Evolutionary conservation across 1,140 invertebrate species (phyloP), one percentile per base, ranked within the genome.

Genomic region (Melitaea cinxia): DNA sequence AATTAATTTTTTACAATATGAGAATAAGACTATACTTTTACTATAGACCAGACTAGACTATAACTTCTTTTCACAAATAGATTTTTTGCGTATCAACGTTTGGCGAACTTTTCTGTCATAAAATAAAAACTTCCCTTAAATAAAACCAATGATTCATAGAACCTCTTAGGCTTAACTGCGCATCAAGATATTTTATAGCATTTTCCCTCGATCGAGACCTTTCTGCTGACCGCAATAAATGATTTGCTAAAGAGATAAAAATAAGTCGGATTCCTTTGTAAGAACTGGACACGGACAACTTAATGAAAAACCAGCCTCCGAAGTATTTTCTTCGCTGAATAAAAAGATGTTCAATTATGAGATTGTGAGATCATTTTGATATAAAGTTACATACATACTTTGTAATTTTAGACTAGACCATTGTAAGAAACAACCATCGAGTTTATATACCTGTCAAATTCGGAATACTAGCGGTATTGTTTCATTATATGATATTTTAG

Each of bases 191-290:
- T 75, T 78, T 77, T 81, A 72, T 74, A 73, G 72, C 64, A 72
- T 61, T 60, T 68, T 69, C 70, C 70, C 77, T 80, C 77, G 78
- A 82, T 83, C 76, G 58, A 50, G 62, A 67, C 79, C 79, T 80
- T 86, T 80, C 63, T 65, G 75, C 74, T 81, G 80, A 78, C 80
- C 81, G 81, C 82, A 84, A 85, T 87, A 87, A 87, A 82, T 83
- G 75, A 73, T 73, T 61, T 60, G 65, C 72, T 80, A 75, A 81
- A 78, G 71, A 83, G 81, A 84, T 84, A 83, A 88, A 88, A 84
- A 74, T 81, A 72, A 73, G 39, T 71, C 65, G 65, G 68, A 77
- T 78, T 79, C 73, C 78, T 82, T 83, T 85, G 78, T 78, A 33
- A 62, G 68, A 78, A 77, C 65, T 77, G 72, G 76, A 75, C 39